phyloP scores from a whole-genome alignment of 2,888 invertebrate species.

The Dynastes maya region DNA sequence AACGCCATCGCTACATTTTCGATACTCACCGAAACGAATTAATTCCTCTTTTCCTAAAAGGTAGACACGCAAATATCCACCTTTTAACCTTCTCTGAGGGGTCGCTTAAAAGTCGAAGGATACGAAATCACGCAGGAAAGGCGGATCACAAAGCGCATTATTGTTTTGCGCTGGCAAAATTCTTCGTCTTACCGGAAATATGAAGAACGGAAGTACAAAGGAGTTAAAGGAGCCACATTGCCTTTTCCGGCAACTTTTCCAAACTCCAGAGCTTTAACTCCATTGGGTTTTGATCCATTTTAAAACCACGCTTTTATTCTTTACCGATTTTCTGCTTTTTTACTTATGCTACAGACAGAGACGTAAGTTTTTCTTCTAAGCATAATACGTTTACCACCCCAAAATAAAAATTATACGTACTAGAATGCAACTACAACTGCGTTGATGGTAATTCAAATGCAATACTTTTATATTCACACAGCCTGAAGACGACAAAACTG shows the following conservation, averaged over 20 bases:
- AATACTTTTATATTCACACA: too few species aligned
- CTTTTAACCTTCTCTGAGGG: background rate
- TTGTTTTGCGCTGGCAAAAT: slow-evolving; percentile 43
- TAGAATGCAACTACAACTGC: too few species aligned
- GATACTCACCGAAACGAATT: slow-evolving; percentile 31
- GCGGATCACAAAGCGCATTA: slow-evolving; percentile 43
- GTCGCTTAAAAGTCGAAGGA: slow-evolving; percentile 1
- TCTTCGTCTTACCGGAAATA: slow-evolving; percentile 35
- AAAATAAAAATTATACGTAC: too few species aligned
- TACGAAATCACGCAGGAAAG: slow-evolving; percentile 16
- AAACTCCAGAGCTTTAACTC: background rate
- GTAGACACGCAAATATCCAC: slow-evolving; percentile 38
- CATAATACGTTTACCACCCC: too few species aligned
- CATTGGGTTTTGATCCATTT: slow-evolving; percentile 21
- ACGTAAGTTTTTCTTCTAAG: too few species aligned
- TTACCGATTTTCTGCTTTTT: background rate
- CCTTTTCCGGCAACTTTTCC: slow-evolving; percentile 33
- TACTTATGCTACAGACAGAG: too few species aligned
- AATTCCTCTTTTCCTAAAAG: slow-evolving; percentile 31
- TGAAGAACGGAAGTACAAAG: slow-evolving; percentile 46
- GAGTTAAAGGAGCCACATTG: slow-evolving; percentile 32
- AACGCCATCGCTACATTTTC: slow-evolving; percentile 6
- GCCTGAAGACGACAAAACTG: too few species aligned
- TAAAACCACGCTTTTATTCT: background rate
- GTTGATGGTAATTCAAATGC: too few species aligned